Evolutionary conservation across 2,888 invertebrate species (phyloP), one percentile per base, ranked within the genome.

Genomic region (Tenthredo scrophulariae): DNA sequence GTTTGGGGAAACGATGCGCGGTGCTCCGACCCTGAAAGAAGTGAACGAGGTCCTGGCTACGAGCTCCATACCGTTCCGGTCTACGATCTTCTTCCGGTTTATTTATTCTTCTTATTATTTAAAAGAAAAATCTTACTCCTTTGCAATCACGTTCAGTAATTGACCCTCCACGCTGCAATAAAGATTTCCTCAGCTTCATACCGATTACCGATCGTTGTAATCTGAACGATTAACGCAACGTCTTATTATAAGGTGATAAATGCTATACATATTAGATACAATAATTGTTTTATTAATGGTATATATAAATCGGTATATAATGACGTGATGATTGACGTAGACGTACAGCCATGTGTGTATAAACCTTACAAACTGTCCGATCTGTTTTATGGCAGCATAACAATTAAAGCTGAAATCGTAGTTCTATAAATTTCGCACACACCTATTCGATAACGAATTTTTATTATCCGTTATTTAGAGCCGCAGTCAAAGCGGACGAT

Each of bases 21-120:
- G 90, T 72, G 93, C 94, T 87, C 95, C 93, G 88, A 94, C 94
- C 85, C 95, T 94, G 15, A 95, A 90, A 1, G 95, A 95, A 58
- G 94, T 95, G 58, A 95, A 89, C 22, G 95, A 94, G 85, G 95
- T 95, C 85, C 92, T 90, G 10, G 93, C 91, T n/a, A 93, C 91
- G 50, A 92, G 86, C 87, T 92, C 93, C 84, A 93, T 90, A n/a
- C 50, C 54, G 43, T 4, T 70, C 1, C 65, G 80, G 87, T 93
- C 92, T 92, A 93, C 92, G 33, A 86, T 87, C 50, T 40, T 18
- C 43, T 74, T 74, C 15, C 33, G 29, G 29, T 15, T 67, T 43
- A 3, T 5, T 22, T 37, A 1, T 15, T 29, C 29, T 29, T 77
- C 0, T 33, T 33, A 0, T 33, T 33, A 7, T 18, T 67, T 67